Evolutionary conservation across 1,140 invertebrate genomes (phyloP).

Genomic region (Bombus balteatus): DNA sequence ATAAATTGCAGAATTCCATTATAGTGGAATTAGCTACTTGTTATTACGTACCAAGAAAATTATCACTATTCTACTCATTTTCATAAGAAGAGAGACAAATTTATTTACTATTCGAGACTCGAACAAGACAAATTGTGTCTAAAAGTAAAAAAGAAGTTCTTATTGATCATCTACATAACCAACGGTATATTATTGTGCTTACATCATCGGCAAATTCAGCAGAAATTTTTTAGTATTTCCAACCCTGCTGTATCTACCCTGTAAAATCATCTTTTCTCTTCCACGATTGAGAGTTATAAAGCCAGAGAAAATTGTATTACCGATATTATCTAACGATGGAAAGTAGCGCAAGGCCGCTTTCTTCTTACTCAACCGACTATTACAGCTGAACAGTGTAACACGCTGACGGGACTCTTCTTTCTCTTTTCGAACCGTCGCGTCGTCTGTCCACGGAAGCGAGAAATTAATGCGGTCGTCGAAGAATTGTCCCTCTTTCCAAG

Average conservation of each 20-base stretch:
- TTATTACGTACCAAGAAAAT: neutral
- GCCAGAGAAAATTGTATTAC: conserved; percentile 74
- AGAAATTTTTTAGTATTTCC: neutral
- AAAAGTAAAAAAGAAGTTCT: neutral
- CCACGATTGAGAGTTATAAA: conserved; percentile 16
- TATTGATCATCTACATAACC: neutral
- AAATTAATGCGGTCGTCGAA: conserved; percentile 66
- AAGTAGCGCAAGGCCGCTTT: conserved; percentile 78
- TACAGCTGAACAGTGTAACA: conserved; percentile 67
- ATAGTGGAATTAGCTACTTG: no score
- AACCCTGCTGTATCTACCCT: no score
- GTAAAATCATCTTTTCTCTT: neutral
- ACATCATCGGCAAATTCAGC: neutral
- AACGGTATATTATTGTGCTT: neutral
- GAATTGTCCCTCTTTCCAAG: conserved; percentile 42
- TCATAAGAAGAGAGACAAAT: neutral
- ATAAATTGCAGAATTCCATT: neutral
- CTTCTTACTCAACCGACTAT: conserved; percentile 77
- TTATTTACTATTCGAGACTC: neutral
- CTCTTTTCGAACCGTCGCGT: conserved; percentile 62
- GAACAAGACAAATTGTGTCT: neutral
- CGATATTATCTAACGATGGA: conserved; percentile 77
- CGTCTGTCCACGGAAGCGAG: conserved; percentile 60
- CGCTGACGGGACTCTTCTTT: conserved; percentile 49
- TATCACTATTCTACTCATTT: neutral